Evolutionary conservation across 2,888 invertebrate genomes (phyloP), one percentile per base, ranked within the genome.

Genomic region (Caenorhabditis sp.): DNA sequence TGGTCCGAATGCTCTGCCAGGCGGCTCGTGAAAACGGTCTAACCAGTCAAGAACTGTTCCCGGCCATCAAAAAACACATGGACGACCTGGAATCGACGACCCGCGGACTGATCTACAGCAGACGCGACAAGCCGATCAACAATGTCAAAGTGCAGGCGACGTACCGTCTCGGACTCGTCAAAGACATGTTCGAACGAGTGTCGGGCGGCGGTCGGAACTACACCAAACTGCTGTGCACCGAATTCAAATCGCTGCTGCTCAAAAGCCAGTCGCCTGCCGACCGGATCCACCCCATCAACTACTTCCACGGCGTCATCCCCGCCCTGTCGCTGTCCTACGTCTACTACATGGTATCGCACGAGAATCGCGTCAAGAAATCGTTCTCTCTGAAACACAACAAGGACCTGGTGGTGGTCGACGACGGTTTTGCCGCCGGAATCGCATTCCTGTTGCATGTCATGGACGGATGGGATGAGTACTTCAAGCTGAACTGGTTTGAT

Each of bases 381-480:
- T 95, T 95, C 91, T 8, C 81, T 8, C 15, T 69, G 35, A 95
- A 95, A 24, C 28, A 83, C 20, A 68, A 76, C 93, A 94, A 94
- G 15, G 96, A 96, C 15, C 95, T 96, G 61, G 95, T 96, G 0
- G 97, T 99, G 92, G 97, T 97, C 13, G 98, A 99, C 92, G 99
- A 99, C 93, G 99, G 99, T 15, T 98, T 99, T 93, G 96, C 97
- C 4, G 96, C 99, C 94, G 99, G 98, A 92, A 22, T 51, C 24
- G 67, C 76, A 2, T 76, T 76, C 20, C 20, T 76, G 28, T 22
- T 76, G 20, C 65, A 69, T 18, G 47, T 69, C 2, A 11, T 76
- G n/a, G 44, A 68, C 20, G 68, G 50, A 37, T 65, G 65, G 55
- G 71, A 72, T 13, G 20, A 26, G 26, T 80, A 24, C 8, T 60